Base-by-base conservation (phyloP, 2,888 invertebrate species). In the Agriopis marginaria region DNA sequence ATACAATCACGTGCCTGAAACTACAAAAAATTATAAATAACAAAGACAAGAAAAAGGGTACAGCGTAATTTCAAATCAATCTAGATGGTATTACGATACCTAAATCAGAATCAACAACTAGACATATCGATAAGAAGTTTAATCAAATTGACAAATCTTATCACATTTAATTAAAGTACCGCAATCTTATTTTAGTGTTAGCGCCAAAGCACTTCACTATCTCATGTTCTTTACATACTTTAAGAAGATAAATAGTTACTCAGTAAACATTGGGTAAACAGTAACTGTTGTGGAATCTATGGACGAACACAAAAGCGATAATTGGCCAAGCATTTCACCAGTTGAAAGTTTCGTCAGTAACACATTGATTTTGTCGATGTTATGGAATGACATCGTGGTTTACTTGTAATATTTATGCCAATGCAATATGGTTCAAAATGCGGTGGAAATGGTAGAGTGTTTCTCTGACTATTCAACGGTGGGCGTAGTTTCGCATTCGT, bases 231-330 rank as follows among this genome's bases (percentile, higher is more conserved):
- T 42, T 49, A 51, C 40, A 50, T 50, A 50, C 42, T 55, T 61
- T 49, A 50, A 23, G 14, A 53, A 68, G 47, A 63, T 63, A 68
- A 59, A 53, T 49, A 44, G 12, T 8, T 3, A 39, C 12, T 10
- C 51, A 40, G 32, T 39, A 44, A 56, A 44, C 42, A 51, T 58
- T 32, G 32, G 7, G 32, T 11, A n/a, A 39, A 32, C n/a, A 9
- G 40, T 45, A 14, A 61, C 50, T 61, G 56, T 51, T 47, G 11
- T 32, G 23, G 47, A 42, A 50, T n/a, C 60, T 56, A 55, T 60
- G 55, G 7, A 32, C 42, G 32, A 54, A 60, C 63, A 66, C 73
- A 72, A 72, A 73, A 67, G 70, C 66, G 72, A 73, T 75, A 75
- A 75, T 70, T 75, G 72, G 60, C 55, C 59, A 62, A 64, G 45